Base-by-base conservation (phyloP, 2,888 invertebrate species). In the Gymnocheta viridis region DNA sequence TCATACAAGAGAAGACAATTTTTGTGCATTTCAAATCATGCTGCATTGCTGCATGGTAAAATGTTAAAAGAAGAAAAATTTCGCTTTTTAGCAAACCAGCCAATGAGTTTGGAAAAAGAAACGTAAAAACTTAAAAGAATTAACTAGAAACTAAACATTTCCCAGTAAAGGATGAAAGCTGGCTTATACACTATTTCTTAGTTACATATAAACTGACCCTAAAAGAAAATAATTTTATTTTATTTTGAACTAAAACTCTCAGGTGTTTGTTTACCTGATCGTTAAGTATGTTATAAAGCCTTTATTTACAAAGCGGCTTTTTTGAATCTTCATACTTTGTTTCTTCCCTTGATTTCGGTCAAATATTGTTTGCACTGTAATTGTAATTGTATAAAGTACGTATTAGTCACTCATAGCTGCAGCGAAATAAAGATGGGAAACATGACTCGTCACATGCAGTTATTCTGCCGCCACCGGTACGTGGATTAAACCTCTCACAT, bases 81-180 rank as follows among this genome's bases (percentile, higher is more conserved):
- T 84, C 84, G 77, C 84, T 84, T 81, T 84, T 78, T 81, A 78
- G 69, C 69, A 77, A 78, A 73, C 58, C 77, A 78, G n/a, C 49
- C 58, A 58, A 32, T 22, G 17, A 56, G n/a, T 12, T n/a, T 41
- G 38, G 44, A 32, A 44, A 12, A 22, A 17, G 19, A 19, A 47
- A 67, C 17, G 5, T 17, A 38, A 51, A 58, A 6, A 44, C n/a
- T n/a, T n/a, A 47, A 17, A 47, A 47, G 2, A 19, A 19, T 17
- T 47, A 24, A 60, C 32, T 66, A 72, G 76, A 84, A 84, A 84
- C 72, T 80, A 80, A 80, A 76, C 66, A 72, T 60, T 47, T 60
- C 24, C 35, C 41, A 47, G 51, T 4, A 41, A 60, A 69, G 74
- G 64, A 44, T 60, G 27, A 47, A 69, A 38, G 62, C 10, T 12